Evolutionary conservation across 2,113 vertebrate genomes (phyloP), one percentile per base, ranked within the genome.

Genomic region (Epinephelus fuscoguttatus): DNA sequence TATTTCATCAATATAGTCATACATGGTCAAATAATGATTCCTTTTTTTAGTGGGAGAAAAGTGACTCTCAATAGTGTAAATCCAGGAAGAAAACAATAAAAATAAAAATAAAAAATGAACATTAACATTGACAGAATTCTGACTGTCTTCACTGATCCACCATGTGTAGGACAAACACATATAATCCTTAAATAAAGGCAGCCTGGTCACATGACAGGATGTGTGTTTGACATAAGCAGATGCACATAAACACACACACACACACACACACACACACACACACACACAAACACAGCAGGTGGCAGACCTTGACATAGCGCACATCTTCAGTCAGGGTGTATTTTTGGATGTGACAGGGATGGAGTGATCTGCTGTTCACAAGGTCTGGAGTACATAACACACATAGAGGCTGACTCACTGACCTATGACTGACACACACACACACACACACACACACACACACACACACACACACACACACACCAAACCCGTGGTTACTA

Each of bases 321-420:
- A 81, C 70, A 61, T 78, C 84, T 89, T 84, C 68, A 83, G 87
- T 95, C 94, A 95, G 33, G 25, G 83, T 75, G 78, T 96, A 95
- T 96, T 95, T 91, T 91, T 80, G 93, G 90, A 88, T 17, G 61
- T 91, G 90, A 90, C 92, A 90, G 91, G 68, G 84, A 90, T 69
- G 82, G 50, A 87, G 71, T 55, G 75, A 83, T 74, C 60, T 82
- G 79, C 81, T 84, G 84, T 74, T 86, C 82, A 87, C 66, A 42
- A 71, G 84, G 74, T 75, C 75, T 42, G 60, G 49, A 83, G 23
- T 45, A 81, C 53, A 71, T 19, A 64, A 30, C 72, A 42, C 52
- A 59, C 56, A 33, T 2, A 70, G 49, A 33, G 56, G n/a, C 61
- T 80, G 71, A 82, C 81, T 83, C 68, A 83, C 0, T 30, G 55